These are phyloP conservation scores for Trichogramma evanescens DNA, from an alignment of 2,888 invertebrate species.

Conservation along the genomic window DNA sequence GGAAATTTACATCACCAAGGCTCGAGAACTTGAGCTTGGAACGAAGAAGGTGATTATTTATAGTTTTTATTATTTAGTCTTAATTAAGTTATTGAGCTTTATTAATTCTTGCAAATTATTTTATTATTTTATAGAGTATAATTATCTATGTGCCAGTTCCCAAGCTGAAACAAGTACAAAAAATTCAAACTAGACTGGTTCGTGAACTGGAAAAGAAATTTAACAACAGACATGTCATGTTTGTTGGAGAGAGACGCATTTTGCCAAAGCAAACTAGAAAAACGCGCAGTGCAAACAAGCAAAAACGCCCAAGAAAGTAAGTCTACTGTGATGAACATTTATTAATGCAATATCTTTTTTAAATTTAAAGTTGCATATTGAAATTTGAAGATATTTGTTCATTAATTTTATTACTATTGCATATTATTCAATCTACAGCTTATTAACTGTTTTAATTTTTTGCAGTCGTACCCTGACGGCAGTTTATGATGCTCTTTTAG, in stretches of 20 bases:
- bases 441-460: slow-evolving; percentile 6
- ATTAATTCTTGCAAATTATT: too few relatives aligned
- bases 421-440: too few relatives aligned
- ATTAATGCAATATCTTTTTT: not conserved
- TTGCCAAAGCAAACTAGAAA: slow-evolving; percentile 96
- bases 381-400: not conserved
- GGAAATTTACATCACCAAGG: slow-evolving; percentile 91
- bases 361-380: not conserved
- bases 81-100: too few relatives aligned
- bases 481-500: slow-evolving; percentile 94
- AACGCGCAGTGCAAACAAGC: slow-evolving; percentile 68
- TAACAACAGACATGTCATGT: slow-evolving; percentile 97
- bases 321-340: slow-evolving; percentile 1
- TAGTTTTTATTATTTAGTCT: too few relatives aligned
- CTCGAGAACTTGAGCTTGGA: slow-evolving; percentile 88
- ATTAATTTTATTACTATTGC: too few relatives aligned
- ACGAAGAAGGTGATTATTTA: slow-evolving; percentile 72
- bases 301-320: slow-evolving; percentile 66
- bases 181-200: slow-evolving; percentile 92
- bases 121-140: slow-evolving; percentile 66
- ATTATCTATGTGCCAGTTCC: slow-evolving; percentile 99
- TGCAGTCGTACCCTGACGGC: slow-evolving; percentile 84
- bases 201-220: slow-evolving; percentile 99
- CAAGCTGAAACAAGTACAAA: slow-evolving; percentile 94
- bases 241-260: slow-evolving; percentile 95